Evolutionary conservation across 2,113 vertebrate genomes (phyloP).

Genomic region (Heterotilapia buettikoferi): DNA sequence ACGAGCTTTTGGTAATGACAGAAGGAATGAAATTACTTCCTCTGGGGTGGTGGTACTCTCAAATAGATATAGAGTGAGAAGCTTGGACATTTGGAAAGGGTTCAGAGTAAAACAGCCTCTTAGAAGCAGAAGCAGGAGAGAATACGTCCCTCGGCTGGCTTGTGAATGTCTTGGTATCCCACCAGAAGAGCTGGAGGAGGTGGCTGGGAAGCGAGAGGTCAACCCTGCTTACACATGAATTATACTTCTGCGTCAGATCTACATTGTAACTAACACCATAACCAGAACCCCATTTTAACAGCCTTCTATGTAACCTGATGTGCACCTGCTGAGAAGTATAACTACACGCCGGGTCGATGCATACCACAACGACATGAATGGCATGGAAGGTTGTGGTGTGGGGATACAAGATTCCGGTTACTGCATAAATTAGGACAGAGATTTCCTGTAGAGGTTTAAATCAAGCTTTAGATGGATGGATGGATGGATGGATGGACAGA

Average conservation of each 20-base stretch:
- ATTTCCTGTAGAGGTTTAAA: not conserved
- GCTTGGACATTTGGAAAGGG: not conserved
- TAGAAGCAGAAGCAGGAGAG: not conserved
- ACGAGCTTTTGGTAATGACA: not conserved
- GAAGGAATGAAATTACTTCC: not conserved
- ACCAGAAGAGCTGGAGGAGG: not conserved
- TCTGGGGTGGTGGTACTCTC: not conserved
- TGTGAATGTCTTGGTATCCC: not conserved
- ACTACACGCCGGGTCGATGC: not conserved
- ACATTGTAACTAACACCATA: not conserved
- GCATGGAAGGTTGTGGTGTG: not conserved
- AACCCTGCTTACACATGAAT: not conserved
- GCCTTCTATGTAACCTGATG: not conserved
- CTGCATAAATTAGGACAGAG: not conserved
- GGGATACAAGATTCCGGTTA: not conserved
- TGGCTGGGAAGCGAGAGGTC: not conserved
- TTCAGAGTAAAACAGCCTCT: not conserved
- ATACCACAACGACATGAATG: not conserved
- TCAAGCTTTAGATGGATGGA: not conserved
- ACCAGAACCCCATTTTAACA: not conserved
- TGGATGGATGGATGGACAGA: accelerated
- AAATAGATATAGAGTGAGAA: not conserved
- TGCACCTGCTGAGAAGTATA: not conserved
- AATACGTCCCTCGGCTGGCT: accelerated
- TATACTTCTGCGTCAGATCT: not conserved